Base-by-base conservation (phyloP, 2,113 vertebrate genomes). In the Lepus europaeus region DNA sequence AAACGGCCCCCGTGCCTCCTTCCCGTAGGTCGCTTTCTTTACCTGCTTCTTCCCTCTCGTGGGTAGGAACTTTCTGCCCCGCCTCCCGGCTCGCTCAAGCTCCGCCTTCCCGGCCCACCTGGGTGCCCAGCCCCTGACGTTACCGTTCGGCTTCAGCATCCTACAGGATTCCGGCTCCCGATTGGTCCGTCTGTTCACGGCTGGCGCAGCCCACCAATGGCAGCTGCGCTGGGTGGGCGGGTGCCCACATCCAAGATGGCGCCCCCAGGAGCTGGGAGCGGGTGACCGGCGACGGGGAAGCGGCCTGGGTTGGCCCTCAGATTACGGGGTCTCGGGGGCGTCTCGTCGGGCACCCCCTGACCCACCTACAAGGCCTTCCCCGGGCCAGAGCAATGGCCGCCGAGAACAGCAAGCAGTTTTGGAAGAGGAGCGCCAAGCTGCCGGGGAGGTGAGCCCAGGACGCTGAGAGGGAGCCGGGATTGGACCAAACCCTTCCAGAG, bases 361-460 rank as follows among this genome's bases (percentile, higher is more conserved):
- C 97, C 97, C 96, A 91, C 93, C 96, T 69, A 83, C 93, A 93
- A 93, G 96, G 93, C 74, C 86, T 95, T 91, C 90, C 90, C 93
- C 79, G 59, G 94, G 95, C 95, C 87, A 79, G 95, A 98, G 97
- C 94, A 93, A 99, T 99, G 99, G 99, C 99, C 96, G 98, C 99
- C 96, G 99, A 99, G 89, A 99, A 99, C 98, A 98, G 98, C 97
- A 98, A 99, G 97, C 98, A 99, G 98, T 99, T 99, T 96, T 99
- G 99, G 99, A 99, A 99, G 98, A 98, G 98, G 98, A 99, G 98
- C 98, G 97, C 99, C 53, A 98, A 99, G 98, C 98, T 99, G 98
- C 99, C 99, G 61, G 99, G 99, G 97, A 99, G 99, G 99, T 99
- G 97, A 97, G 99, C 66, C 64, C 90, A 81, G 94, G 94, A 94